Base-by-base conservation (phyloP, 2,797 vertebrate genomes). In the Myotis planiceps region DNA sequence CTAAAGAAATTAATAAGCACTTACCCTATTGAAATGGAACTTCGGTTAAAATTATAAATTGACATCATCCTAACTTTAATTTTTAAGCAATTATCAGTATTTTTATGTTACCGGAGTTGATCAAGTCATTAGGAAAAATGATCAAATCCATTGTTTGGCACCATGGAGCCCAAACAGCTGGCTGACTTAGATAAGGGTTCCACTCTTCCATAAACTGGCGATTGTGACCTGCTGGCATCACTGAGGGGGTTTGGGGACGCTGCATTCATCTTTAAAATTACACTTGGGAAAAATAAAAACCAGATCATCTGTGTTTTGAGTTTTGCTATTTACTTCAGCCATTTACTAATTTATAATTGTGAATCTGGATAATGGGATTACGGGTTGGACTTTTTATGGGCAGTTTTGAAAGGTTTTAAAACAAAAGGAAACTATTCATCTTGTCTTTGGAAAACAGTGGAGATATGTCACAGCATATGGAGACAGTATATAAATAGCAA, bases 1-100 rank as follows among this genome's bases (percentile, higher is more conserved):
- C 29, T 25, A 88, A 94, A 94, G 60, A 89, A 92, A 94, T 88
- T 85, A 78, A 85, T 55, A 90, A 84, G 23, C 49, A 69, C 6
- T 14, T 55, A 39, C 45, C 16, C 27, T 75, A 23, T 14, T 93
- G 6, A 85, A 95, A 72, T 71, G 15, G 75, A 89, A 75, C 42
- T 85, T 95, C 25, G 7, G 27, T 69, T 91, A 74, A 93, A 84
- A 93, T 89, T 81, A 74, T 29, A 87, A 9, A 42, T 53, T 79
- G 55, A 85, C 5, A 87, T 69, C 29, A 75, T 66, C 25, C 78
- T 75, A 75, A 65, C 45, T 76, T 75, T 82, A 37, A 68, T 88
- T 65, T 60, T 74, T 94, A 79, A 94, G 69, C 15, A 80, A 47
- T 25, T 75, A 15, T 94, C 71, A 58, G 74, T 88, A 39, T 93